A percentile compares a stretch with the other conserved stretches of the same genome.
Conservation (phyloP, 1,140 invertebrate species). For the Zaprionus ornatus region DNA sequence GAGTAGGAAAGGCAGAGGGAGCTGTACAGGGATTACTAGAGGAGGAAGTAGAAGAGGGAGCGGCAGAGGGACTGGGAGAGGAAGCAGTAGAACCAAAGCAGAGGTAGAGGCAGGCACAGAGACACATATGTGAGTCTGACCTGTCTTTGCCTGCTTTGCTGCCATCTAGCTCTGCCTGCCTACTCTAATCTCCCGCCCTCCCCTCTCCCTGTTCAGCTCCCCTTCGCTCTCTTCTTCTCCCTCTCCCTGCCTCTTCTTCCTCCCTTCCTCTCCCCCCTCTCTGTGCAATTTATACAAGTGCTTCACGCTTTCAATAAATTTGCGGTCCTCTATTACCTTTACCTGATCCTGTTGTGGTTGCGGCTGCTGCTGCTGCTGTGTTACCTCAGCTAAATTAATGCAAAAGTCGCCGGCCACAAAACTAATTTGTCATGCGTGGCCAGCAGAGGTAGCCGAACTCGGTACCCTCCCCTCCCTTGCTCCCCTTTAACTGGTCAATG, state of each 20-base stretch:
- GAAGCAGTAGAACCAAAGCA: background rate
- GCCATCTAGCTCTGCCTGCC: background rate
- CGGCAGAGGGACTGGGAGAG: background rate
- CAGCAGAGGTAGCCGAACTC: conserved; percentile 41
- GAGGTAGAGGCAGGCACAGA: background rate
- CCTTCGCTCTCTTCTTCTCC: no score
- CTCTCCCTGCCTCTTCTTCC: background rate
- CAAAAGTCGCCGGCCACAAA: conserved; percentile 73
- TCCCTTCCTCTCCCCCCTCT: background rate
- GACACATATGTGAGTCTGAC: background rate
- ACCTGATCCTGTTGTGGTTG: conserved; percentile 55
- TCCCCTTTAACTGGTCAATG: background rate
- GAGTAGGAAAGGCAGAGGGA: background rate
- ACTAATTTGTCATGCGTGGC: conserved; percentile 80
- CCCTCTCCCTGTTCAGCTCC: no score
- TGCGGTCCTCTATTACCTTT: conserved; percentile 78
- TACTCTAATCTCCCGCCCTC: background rate
- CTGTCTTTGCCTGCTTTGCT: background rate
- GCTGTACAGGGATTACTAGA: background rate
- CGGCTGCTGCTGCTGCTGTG: conserved; percentile 11
- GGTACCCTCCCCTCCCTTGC: background rate
- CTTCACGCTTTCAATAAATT: conserved; percentile 75
- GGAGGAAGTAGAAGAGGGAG: background rate
- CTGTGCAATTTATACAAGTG: conserved; percentile 46
- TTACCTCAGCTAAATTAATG: conserved; percentile 77